Evolutionary conservation across 2,113 vertebrate genomes (phyloP), one percentile per base, ranked within the genome.

Genomic region (Mirza zaza): DNA sequence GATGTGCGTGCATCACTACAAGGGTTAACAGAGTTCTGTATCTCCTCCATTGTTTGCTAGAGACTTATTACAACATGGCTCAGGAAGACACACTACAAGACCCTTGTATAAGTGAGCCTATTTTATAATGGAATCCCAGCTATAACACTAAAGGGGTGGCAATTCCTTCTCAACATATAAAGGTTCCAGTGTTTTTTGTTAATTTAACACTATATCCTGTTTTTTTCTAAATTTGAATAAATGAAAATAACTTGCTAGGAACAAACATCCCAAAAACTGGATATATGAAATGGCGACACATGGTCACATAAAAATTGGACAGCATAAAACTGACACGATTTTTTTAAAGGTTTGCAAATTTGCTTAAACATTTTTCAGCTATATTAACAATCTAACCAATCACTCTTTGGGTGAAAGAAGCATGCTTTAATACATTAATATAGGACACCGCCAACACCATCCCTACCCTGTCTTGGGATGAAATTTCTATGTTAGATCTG

Each of bases 401-500:
- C 87, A 34, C 68, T 92, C 76, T 96, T 96, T 93, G 50, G 75
- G 81, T 81, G 92, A 95, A 15, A 89, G 85, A 90, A 94, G 42
- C 50, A 95, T 65, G 17, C 55, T 94, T 87, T 70, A 86, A 14
- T 91, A 36, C 39, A 70, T 80, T 79, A 83, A 48, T 48, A 79
- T 50, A 39, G 67, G 42, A 52, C n/a, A 94, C 15, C 32, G 12
- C 6, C 17, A n/a, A 25, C 42, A 68, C 50, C 25, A 57, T 59
- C 45, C 8, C 15, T 25, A 55, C n/a, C 14, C 65, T n/a, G 59
- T 27, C 8, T 34, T 50, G 63, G 55, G 73, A 34, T 23, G 17
- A 65, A 90, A 20, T 88, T 82, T 92, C 48, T 87, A 39, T 52
- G 75, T 48, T 68, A 75, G 27, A 63, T 91, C 34, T 80, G 10